Percentiles rank a stretch among this genome's conserved stretches.
These are phyloP conservation scores for Linepithema humile DNA, from an alignment of 1,140 invertebrate species.

Conservation along the genomic window DNA sequence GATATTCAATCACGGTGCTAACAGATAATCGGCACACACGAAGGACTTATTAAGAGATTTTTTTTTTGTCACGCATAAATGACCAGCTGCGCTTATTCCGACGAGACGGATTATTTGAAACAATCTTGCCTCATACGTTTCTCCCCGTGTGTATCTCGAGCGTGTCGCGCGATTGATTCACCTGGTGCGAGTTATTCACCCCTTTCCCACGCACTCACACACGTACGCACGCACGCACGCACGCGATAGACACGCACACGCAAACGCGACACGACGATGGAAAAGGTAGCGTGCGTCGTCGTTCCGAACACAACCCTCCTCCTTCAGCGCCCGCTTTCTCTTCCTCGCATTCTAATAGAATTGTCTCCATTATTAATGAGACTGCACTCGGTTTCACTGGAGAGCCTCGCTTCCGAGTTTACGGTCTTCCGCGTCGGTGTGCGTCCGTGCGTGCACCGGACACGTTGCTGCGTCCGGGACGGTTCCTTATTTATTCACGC, in stretches of 20 bases:
- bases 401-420: slow-evolving; percentile 32
- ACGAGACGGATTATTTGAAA: not conserved
- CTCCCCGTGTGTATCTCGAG: not conserved
- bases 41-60: not conserved
- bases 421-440: slow-evolving; percentile 41
- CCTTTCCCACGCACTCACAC: slow-evolving; percentile 32
- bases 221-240: slow-evolving; percentile 17
- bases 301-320: slow-evolving; percentile 1
- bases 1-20: not conserved
- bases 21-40: not conserved
- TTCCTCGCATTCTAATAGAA: slow-evolving; percentile 72
- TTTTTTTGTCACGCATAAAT: not conserved
- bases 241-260: not conserved
- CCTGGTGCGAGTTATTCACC: slow-evolving; percentile 51
- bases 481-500: slow-evolving; percentile 68
- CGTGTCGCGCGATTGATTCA: slow-evolving; percentile 40
- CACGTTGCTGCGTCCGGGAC: slow-evolving; percentile 59
- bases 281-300: slow-evolving; percentile 45
- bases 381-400: slow-evolving; percentile 50
- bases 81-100: not conserved
- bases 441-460: slow-evolving; percentile 53
- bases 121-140: not conserved
- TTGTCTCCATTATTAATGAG: slow-evolving; percentile 75
- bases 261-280: not conserved
- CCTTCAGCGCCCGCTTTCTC: not conserved